A percentile compares a stretch with the other conserved stretches of the same genome.
These are phyloP conservation scores for Acromyrmex charruanus DNA, from an alignment of 1,140 invertebrate genomes.

Conservation along the genomic window DNA sequence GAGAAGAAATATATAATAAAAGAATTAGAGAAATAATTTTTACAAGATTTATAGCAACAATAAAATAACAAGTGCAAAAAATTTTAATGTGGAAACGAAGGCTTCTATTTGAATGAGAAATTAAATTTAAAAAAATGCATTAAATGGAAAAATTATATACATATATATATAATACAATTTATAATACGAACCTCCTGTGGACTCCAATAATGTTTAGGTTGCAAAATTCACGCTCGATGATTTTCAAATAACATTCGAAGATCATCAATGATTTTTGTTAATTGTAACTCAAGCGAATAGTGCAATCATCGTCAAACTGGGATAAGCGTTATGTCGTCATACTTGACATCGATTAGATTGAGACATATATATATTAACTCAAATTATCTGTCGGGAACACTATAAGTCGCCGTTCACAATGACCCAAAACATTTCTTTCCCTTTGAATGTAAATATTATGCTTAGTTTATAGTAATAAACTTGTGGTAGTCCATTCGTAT, in stretches of 20 bases:
- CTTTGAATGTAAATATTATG: constrained; percentile 51
- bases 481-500: neutral
- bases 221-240: constrained; percentile 8
- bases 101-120: neutral
- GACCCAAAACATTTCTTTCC: constrained; percentile 14
- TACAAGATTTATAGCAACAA: neutral
- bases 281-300: neutral
- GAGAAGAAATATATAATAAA: neutral
- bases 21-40: neutral
- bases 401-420: neutral
- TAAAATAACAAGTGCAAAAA: neutral
- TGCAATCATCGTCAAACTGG: constrained; percentile 20
- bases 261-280: constrained; percentile 21
- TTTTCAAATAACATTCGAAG: neutral
- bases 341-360: neutral
- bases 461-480: neutral
- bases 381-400: neutral
- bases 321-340: constrained; percentile 12
- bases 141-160: neutral
- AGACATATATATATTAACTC: neutral
- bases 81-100: neutral
- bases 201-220: neutral
- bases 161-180: too few relatives aligned
- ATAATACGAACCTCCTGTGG: neutral
- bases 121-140: neutral